These are phyloP conservation scores for Napeogenes inachia DNA, from an alignment of 2,888 invertebrate species.

Conservation along the genomic window DNA sequence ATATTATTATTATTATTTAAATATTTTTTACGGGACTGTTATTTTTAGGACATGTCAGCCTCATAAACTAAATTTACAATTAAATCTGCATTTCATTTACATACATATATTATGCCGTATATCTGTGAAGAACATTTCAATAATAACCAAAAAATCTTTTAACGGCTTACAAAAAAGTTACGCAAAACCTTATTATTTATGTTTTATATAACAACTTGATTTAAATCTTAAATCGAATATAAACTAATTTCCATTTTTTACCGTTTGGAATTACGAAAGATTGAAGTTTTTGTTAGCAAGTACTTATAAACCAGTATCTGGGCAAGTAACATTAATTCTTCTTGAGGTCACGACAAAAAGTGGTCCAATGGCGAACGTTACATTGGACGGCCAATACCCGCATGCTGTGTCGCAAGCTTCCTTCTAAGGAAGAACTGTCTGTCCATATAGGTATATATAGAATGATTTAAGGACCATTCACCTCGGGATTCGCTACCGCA, in stretches of 20 bases:
- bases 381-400: slow-evolving; percentile 28
- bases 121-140: too few relatives aligned
- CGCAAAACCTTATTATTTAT: too few relatives aligned
- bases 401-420: slow-evolving; percentile 53
- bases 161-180: too few relatives aligned
- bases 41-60: too few relatives aligned
- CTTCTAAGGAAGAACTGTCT: slow-evolving; percentile 61
- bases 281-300: neutral
- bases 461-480: slow-evolving; percentile 63
- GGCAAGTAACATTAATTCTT: neutral
- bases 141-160: too few relatives aligned
- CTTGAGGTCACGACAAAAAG: slow-evolving; percentile 37
- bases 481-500: slow-evolving; percentile 50
- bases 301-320: slow-evolving; percentile 1
- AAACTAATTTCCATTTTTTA: slow-evolving; percentile 19
- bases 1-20: too few relatives aligned
- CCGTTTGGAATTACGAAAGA: slow-evolving; percentile 3
- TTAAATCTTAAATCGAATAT: too few relatives aligned
- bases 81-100: too few relatives aligned
- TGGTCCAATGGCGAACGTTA: slow-evolving; percentile 32
- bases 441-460: slow-evolving; percentile 35
- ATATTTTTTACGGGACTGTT: too few relatives aligned
- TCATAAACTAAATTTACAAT: too few relatives aligned
- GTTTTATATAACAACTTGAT: too few relatives aligned
- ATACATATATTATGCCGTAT: too few relatives aligned